Evolutionary conservation across 2,797 vertebrate species (phyloP).

Genomic region (Buceros bicornis): DNA sequence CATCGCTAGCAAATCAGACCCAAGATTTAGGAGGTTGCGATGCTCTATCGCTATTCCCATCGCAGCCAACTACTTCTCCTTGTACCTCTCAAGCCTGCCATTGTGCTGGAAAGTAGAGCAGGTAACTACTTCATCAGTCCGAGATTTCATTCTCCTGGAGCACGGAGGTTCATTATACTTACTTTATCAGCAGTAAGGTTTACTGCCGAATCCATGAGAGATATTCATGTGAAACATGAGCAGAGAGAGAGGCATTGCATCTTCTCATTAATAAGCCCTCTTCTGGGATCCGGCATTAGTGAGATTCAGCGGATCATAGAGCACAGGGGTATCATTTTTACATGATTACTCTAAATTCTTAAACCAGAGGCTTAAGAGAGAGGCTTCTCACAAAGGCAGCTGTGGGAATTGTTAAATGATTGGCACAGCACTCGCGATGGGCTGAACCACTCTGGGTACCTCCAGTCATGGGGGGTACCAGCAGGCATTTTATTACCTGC

Average conservation of each 20-base stretch:
- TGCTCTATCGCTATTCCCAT: neutral
- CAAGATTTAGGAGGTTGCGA: neutral
- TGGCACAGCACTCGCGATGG: conserved; percentile 83
- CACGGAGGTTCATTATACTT: conserved; percentile 82
- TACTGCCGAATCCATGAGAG: conserved; percentile 85
- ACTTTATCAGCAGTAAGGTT: conserved; percentile 86
- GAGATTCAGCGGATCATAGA: conserved; percentile 86
- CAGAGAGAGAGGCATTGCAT: conserved; percentile 82
- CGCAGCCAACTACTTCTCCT: neutral
- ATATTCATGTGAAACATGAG: conserved; percentile 85
- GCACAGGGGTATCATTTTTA: conserved; percentile 90
- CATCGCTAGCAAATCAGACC: neutral
- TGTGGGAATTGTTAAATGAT: conserved; percentile 90
- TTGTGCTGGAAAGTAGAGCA: conserved; percentile 41
- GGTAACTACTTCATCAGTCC: conserved; percentile 62
- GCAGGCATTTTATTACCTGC: conserved; percentile 67
- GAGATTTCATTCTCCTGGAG: conserved; percentile 65
- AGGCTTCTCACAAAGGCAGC: conserved; percentile 87
- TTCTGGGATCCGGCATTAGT: conserved; percentile 87
- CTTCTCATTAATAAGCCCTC: conserved; percentile 88
- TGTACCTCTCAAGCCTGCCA: neutral
- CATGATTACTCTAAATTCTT: conserved; percentile 92
- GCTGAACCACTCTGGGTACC: conserved; percentile 78
- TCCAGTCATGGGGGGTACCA: conserved; percentile 60
- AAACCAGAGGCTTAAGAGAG: conserved; percentile 89